These are phyloP conservation scores for Aleiodes testaceus DNA, from an alignment of 2,888 invertebrate species.

Conservation along the genomic window DNA sequence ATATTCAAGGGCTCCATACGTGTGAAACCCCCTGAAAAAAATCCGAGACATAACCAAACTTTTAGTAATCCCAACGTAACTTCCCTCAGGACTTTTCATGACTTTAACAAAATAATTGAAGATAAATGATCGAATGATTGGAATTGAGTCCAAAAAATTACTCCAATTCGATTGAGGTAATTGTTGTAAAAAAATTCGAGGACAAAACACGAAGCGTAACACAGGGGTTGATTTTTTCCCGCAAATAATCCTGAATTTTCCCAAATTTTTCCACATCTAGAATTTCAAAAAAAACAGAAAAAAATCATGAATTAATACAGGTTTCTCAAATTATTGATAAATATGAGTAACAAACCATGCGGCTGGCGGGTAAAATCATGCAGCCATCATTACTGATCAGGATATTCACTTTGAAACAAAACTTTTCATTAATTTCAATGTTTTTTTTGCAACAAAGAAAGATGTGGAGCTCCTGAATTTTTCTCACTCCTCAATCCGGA, in stretches of 20 bases:
- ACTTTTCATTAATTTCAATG: no score
- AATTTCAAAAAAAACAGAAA: background rate
- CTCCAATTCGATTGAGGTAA: background rate
- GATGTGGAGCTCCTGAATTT: no score
- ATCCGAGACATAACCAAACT: conserved; percentile 35
- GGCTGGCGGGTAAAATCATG: conserved; percentile 53
- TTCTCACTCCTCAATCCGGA: no score
- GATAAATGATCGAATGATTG: no score
- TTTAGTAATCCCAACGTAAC: conserved; percentile 2
- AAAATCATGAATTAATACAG: background rate
- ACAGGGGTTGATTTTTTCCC: background rate
- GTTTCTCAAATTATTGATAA: background rate
- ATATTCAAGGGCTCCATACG: conserved; percentile 23
- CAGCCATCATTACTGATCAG: conserved; percentile 44
- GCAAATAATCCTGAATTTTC: background rate
- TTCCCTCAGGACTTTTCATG: background rate
- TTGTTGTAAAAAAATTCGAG: background rate
- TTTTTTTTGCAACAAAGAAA: no score
- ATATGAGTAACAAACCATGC: conserved; percentile 55
- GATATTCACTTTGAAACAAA: background rate
- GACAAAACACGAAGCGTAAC: background rate
- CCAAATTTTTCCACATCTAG: background rate
- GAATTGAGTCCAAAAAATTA: background rate
- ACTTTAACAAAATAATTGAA: no score
- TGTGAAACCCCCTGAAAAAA: background rate